Evolutionary conservation across 2,113 vertebrate genomes (phyloP).

Genomic region (Centrocercus urophasianus): DNA sequence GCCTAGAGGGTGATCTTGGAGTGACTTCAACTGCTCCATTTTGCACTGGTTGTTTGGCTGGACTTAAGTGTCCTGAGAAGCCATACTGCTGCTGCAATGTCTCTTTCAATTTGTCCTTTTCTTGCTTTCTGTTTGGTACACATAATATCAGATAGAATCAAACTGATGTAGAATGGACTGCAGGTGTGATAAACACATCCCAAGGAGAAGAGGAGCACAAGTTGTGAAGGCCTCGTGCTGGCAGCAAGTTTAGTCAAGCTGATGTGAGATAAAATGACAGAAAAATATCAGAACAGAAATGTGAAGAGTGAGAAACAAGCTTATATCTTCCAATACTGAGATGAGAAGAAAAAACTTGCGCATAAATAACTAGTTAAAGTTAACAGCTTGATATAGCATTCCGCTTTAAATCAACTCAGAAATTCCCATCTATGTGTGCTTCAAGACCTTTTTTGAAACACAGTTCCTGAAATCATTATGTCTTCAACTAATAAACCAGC

Average conservation of each 20-base stretch:
- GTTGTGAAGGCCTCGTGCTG: background rate
- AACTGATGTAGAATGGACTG: background rate
- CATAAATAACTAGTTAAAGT: background rate
- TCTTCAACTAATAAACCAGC: background rate
- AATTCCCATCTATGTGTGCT: background rate
- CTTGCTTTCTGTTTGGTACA: background rate
- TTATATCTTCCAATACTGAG: background rate
- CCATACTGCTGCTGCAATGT: too few species aligned
- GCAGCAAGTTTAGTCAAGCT: background rate
- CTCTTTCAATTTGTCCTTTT: background rate
- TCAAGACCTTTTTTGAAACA: background rate
- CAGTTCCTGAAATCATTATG: background rate
- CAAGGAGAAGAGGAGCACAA: background rate
- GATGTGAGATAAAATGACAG: background rate
- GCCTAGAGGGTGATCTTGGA: background rate
- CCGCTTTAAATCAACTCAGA: background rate
- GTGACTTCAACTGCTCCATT: background rate
- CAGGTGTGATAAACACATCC: background rate
- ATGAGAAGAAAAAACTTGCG: background rate
- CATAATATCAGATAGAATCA: background rate
- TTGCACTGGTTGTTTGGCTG: background rate
- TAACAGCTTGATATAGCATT: background rate
- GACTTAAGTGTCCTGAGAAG: background rate
- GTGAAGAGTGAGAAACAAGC: background rate
- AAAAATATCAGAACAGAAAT: background rate